phyloP scores from a whole-genome alignment of 2,113 vertebrate species.

The Anhinga rufa region DNA sequence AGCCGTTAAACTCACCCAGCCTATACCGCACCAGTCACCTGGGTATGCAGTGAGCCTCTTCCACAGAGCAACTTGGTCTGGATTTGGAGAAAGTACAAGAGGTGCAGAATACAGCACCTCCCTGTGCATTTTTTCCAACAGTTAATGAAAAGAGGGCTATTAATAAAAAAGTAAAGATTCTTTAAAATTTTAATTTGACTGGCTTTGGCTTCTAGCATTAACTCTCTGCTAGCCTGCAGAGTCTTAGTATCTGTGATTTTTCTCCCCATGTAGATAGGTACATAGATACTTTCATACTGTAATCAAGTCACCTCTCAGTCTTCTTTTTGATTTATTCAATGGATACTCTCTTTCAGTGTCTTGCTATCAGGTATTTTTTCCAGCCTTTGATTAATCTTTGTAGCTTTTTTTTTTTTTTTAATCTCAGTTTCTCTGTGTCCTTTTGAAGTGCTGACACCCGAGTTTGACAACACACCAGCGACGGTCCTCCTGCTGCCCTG shows the following conservation, averaged over 20 bases:
- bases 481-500: neutral
- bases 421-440: neutral
- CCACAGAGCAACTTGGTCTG: neutral
- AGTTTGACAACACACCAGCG: no score
- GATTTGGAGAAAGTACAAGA: neutral
- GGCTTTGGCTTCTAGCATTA: neutral
- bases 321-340: neutral
- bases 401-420: neutral
- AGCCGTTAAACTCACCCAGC: neutral
- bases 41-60: rapidly evolving
- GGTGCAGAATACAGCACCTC: neutral
- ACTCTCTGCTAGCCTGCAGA: neutral
- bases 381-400: neutral
- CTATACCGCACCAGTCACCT: neutral
- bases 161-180: neutral
- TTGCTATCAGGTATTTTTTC: neutral
- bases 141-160: neutral
- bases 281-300: neutral
- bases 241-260: neutral
- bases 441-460: neutral
- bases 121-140: neutral
- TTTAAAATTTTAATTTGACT: neutral
- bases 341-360: neutral
- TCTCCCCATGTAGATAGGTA: neutral
- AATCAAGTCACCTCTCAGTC: neutral